phyloP scores from a whole-genome alignment of 2,113 vertebrate species.

The Pterocles orientalis region DNA sequence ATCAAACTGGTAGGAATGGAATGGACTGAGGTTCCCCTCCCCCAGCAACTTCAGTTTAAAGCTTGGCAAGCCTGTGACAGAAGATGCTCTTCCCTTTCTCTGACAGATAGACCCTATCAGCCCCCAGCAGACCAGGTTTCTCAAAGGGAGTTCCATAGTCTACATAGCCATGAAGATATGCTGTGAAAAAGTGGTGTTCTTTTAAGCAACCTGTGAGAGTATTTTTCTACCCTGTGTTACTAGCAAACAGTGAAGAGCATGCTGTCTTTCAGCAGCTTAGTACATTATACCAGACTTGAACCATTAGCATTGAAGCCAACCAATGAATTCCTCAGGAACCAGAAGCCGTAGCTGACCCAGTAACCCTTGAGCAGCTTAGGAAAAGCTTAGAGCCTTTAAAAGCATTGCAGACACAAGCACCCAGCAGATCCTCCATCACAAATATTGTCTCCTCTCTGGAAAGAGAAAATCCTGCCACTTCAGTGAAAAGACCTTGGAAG shows the following conservation, averaged over 20 bases:
- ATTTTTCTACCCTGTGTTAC: neutral
- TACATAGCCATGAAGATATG: neutral
- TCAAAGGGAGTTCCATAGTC: too few relatives aligned
- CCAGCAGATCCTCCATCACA: neutral
- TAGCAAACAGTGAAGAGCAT: neutral
- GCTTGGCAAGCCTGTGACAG: too few relatives aligned
- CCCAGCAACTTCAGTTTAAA: too few relatives aligned
- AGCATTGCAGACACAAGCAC: neutral
- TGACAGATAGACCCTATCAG: too few relatives aligned
- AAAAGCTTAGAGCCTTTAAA: slow-evolving; percentile 12
- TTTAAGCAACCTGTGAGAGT: neutral
- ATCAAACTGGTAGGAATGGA: too few relatives aligned
- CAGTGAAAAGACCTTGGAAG: neutral
- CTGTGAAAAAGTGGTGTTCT: neutral
- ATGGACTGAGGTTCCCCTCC: too few relatives aligned
- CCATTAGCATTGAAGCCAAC: neutral
- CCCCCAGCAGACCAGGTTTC: too few relatives aligned
- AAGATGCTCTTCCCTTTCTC: too few relatives aligned
- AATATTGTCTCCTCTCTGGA: neutral
- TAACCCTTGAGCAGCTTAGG: slow-evolving; percentile 28
- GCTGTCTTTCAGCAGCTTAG: neutral
- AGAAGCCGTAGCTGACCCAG: slow-evolving; percentile 4
- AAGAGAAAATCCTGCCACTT: neutral
- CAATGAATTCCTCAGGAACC: neutral
- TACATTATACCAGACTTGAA: neutral